Conservation (phyloP, 2,888 invertebrate species). For the Epinotia bilunana region DNA sequence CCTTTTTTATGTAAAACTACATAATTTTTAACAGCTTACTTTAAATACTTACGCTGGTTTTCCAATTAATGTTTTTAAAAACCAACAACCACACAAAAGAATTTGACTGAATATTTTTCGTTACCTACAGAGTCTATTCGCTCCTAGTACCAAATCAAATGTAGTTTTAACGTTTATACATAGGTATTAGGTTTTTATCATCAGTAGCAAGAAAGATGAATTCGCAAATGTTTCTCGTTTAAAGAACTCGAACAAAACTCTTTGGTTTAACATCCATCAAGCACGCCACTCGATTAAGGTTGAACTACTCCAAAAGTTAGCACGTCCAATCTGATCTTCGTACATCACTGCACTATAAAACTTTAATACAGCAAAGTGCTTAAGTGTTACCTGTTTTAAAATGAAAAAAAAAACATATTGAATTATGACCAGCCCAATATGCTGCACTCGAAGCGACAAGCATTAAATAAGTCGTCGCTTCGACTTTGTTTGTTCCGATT, state of each 20-base stretch:
- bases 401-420: conserved; percentile 38
- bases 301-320: conserved; percentile 32
- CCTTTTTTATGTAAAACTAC: too few relatives aligned
- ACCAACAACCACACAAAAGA: too few relatives aligned
- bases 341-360: conserved; percentile 28
- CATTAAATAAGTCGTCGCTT: conserved; percentile 78
- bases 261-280: conserved; percentile 9
- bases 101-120: too few relatives aligned
- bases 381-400: conserved; percentile 37
- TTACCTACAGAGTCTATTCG: too few relatives aligned
- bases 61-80: too few relatives aligned
- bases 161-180: too few relatives aligned
- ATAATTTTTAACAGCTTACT: too few relatives aligned
- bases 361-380: conserved; percentile 40
- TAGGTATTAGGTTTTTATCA: too few relatives aligned
- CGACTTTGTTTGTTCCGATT: conserved; percentile 68
- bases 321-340: conserved; percentile 34
- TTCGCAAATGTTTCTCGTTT: neutral
- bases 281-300: conserved; percentile 17
- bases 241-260: conserved; percentile 13
- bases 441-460: conserved; percentile 72
- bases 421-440: conserved; percentile 46
- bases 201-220: neutral
- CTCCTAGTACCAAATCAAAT: too few relatives aligned
- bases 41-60: too few relatives aligned